Evolutionary conservation across 2,888 invertebrate species (phyloP).

Genomic region (Omphaloscelis lunosa): DNA sequence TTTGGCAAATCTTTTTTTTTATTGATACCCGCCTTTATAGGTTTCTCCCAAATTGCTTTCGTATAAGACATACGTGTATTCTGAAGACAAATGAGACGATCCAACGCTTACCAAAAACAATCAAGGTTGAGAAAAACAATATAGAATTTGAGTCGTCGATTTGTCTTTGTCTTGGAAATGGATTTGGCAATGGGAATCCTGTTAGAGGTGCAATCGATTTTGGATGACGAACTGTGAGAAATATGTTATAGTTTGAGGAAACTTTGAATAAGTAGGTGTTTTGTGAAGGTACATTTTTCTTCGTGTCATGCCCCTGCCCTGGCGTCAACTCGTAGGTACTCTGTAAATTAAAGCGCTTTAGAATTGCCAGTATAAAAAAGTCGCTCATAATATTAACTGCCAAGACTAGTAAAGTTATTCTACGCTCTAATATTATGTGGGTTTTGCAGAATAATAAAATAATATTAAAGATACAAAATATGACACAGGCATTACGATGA

Average conservation of each 20-base stretch:
- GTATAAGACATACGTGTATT: slow-evolving; percentile 60
- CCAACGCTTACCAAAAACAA: slow-evolving; percentile 70
- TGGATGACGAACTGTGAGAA: neutral
- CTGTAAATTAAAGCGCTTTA: neutral
- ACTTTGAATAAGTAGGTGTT: neutral
- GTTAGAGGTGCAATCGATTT: slow-evolving; percentile 40
- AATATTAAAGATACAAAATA: slow-evolving; percentile 40
- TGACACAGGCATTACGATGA: slow-evolving; percentile 31
- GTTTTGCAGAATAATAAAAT: slow-evolving; percentile 19
- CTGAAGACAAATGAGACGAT: slow-evolving; percentile 71
- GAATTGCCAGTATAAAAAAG: slow-evolving; percentile 8
- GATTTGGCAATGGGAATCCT: slow-evolving; percentile 66
- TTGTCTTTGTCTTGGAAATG: slow-evolving; percentile 74
- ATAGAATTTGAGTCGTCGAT: slow-evolving; percentile 76
- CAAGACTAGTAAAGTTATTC: neutral
- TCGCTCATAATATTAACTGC: neutral
- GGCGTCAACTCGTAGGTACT: neutral
- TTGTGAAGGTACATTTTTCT: neutral
- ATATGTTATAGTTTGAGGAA: neutral
- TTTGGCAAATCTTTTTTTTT: slow-evolving; percentile 62
- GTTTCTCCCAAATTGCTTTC: slow-evolving; percentile 68
- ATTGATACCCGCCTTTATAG: slow-evolving; percentile 64
- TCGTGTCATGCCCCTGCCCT: neutral
- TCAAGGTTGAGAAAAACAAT: slow-evolving; percentile 73
- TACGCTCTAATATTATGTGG: neutral